Conservation (phyloP, 2,888 invertebrate species). For the Stratiomys singularior region DNA sequence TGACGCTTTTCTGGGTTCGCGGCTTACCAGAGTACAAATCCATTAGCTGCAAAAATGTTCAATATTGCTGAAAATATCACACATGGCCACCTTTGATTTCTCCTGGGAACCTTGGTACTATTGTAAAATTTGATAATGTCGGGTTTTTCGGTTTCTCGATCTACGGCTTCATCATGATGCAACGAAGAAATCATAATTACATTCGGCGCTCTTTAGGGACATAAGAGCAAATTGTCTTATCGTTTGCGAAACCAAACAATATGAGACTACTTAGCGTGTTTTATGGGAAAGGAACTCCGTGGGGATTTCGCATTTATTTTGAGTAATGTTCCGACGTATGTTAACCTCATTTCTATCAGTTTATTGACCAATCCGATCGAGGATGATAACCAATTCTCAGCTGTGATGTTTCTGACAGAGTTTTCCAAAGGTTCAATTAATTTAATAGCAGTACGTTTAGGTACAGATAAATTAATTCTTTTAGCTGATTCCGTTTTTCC, state of each 20-base stretch:
- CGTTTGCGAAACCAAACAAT: neutral
- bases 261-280: neutral
- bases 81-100: neutral
- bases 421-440: neutral
- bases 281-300: neutral
- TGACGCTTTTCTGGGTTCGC: slow-evolving; percentile 10
- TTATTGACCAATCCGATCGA: slow-evolving; percentile 15
- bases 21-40: slow-evolving; percentile 13
- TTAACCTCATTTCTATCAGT: neutral
- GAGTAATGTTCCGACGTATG: slow-evolving; percentile 1
- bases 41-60: slow-evolving; percentile 4
- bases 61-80: slow-evolving; percentile 12
- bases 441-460: neutral
- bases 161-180: slow-evolving; percentile 23
- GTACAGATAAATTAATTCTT: neutral
- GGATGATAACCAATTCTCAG: neutral
- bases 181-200: slow-evolving; percentile 15
- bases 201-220: slow-evolving; percentile 6
- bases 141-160: slow-evolving; percentile 9
- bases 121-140: slow-evolving; percentile 29
- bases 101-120: slow-evolving; percentile 22
- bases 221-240: no score
- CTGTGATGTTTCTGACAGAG: slow-evolving; percentile 11
- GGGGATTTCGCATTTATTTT: slow-evolving; percentile 22
- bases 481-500: neutral